Evolutionary conservation across 2,888 invertebrate species (phyloP), one percentile per base, ranked within the genome.

Genomic region (Hetaerina titia): DNA sequence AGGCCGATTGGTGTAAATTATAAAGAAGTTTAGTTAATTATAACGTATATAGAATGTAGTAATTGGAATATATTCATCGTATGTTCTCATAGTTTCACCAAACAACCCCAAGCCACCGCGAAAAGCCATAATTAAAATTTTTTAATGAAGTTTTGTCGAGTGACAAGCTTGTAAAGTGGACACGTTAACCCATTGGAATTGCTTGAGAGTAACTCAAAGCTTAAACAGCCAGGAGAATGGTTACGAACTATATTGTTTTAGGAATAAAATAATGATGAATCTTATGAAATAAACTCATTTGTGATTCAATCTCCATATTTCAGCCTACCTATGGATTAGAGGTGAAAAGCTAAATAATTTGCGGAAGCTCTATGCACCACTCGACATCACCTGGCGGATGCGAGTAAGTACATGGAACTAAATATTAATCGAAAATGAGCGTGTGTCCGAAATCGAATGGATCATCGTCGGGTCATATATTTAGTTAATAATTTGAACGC

Each of bases 251-350:
- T 19, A 0, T 6, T 7, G 7, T 69, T 69, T 22, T 69, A 69
- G n/a, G 15, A 7, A 69, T 69, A 0, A 9, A 11, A 13, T 22
- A 9, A 22, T 69, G 19, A 69, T 69, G 13, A 22, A 22, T 69
- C n/a, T n/a, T 7, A 7, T 69, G 7, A 0, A 6, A n/a, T 69
- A 69, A 69, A 69, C 19, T 69, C 19, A 22, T 15, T 69, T n/a
- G 22, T 7, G 22, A 6, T 69, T 69, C 22, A 22, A 22, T 69
- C n/a, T 69, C 19, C n/a, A 19, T 69, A 0, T 57, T 56, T 57
- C n/a, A 89, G 89, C 89, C 89, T 56, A n/a, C 19, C 9, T 89
- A 22, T 56, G 89, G 89, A 19, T 56, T 89, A 56, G 57, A 89
- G 9, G 56, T 89, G 2, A 89, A 57, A 7, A 56, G 8, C 58